Conservation (phyloP, 92 coral and sea anemone genomes). For the Zoanthus gigantus region DNA sequence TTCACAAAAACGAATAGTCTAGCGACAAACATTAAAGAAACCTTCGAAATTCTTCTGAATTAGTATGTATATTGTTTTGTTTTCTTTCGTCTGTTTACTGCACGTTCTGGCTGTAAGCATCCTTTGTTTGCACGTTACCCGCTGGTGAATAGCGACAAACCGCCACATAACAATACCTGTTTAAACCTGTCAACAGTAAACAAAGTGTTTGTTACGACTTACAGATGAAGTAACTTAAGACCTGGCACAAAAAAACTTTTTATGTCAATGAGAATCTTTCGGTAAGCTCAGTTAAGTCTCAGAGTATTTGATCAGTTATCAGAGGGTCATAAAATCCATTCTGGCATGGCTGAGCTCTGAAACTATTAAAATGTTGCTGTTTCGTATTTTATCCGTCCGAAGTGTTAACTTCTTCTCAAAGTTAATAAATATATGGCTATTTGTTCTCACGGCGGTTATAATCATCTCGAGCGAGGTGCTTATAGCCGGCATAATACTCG, state of each 20-base stretch:
- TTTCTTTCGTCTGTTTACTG: conserved; percentile 1
- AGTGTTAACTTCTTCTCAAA: too few species aligned
- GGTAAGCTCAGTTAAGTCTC: too few species aligned
- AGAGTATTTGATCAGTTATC: too few species aligned
- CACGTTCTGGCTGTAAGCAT: conserved; percentile 20
- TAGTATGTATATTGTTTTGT: neutral
- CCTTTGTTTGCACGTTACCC: conserved; percentile 34
- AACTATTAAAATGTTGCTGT: too few species aligned
- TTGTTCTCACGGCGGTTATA: too few species aligned
- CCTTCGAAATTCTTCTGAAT: neutral
- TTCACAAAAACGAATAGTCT: neutral
- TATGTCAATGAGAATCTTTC: too few species aligned
- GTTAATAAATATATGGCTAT: too few species aligned
- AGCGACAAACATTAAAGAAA: neutral
- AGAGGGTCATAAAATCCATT: too few species aligned
- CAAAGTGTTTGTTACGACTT: neutral
- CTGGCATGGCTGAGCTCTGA: too few species aligned
- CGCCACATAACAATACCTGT: conserved; percentile 13
- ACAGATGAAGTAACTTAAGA: neutral
- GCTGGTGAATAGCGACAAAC: conserved; percentile 23
- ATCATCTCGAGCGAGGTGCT: too few species aligned
- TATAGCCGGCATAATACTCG: too few species aligned
- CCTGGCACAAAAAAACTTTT: neutral
- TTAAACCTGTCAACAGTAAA: neutral
- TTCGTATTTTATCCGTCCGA: too few species aligned